Conservation (phyloP, 1,140 invertebrate genomes). For the Neodiprion pinetum region DNA sequence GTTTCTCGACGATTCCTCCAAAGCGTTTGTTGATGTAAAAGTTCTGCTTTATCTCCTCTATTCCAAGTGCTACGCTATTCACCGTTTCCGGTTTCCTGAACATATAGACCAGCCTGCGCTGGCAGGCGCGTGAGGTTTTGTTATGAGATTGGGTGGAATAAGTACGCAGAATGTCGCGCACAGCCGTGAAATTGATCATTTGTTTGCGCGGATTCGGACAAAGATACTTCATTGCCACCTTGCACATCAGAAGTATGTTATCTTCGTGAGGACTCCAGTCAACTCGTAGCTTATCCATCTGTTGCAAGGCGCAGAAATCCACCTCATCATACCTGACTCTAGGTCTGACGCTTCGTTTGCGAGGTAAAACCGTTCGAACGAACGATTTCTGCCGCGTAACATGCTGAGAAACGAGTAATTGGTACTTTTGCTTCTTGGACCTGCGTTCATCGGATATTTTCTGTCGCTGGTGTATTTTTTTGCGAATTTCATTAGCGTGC, state of each 20-base stretch:
- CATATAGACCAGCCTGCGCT: conserved; percentile 70
- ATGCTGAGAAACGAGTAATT: conserved; percentile 31
- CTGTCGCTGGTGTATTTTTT: conserved; percentile 25
- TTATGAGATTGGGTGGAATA: conserved; percentile 64
- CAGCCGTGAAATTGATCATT: conserved; percentile 57
- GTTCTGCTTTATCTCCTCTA: conserved; percentile 70
- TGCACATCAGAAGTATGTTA: conserved; percentile 71
- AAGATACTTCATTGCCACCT: conserved; percentile 71
- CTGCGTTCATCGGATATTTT: conserved; percentile 19
- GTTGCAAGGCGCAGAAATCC: conserved; percentile 71
- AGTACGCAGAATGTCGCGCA: conserved; percentile 71
- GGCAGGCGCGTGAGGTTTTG: conserved; percentile 76
- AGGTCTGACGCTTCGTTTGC: conserved; percentile 37
- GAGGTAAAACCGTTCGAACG: conserved; percentile 49
- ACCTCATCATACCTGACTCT: conserved; percentile 68
- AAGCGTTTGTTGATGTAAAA: conserved; percentile 57
- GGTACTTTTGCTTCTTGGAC: conserved; percentile 32
- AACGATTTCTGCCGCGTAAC: conserved; percentile 36
- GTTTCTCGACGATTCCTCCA: conserved; percentile 40
- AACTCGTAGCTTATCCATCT: conserved; percentile 70
- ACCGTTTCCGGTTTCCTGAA: conserved; percentile 66
- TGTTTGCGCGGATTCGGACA: conserved; percentile 63
- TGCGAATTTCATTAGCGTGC: conserved; percentile 26
- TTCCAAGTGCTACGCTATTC: conserved; percentile 65
- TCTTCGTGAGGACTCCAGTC: conserved; percentile 71